phyloP scores from a whole-genome alignment of 92 coral and sea anemone genomes.

The Paragorgia papillata region DNA sequence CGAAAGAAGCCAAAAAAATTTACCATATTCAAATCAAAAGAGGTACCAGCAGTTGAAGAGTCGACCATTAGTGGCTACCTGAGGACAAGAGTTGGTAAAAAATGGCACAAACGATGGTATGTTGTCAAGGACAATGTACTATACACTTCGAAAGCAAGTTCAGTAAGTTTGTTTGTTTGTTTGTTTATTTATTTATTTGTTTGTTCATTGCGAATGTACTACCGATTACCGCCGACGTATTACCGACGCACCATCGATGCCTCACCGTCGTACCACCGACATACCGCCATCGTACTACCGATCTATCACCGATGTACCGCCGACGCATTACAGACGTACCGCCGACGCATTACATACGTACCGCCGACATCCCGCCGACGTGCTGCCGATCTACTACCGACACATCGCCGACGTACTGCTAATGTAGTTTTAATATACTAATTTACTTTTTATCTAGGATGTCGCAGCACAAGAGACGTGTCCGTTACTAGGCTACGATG shows the following conservation, averaged over 20 bases:
- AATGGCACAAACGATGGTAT: constrained; percentile 90
- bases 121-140: constrained; percentile 89
- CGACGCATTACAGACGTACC: no score
- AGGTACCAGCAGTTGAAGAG: constrained; percentile 90
- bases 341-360: no score
- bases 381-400: no score
- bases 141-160: constrained; percentile 92
- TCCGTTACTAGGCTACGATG: constrained; percentile 81
- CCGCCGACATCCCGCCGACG: no score
- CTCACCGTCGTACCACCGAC: no score
- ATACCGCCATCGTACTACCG: no score
- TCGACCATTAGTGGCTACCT: constrained; percentile 92
- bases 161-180: constrained; percentile 63
- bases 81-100: constrained; percentile 69
- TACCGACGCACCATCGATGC: no score
- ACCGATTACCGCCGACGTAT: no score
- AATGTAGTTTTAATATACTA: neutral
- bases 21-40: neutral
- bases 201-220: neutral
- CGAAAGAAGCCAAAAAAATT: neutral
- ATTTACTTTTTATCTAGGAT: constrained; percentile 59
- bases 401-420: no score
- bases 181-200: neutral
- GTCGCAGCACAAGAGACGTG: constrained; percentile 83
- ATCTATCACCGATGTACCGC: no score